phyloP scores from a whole-genome alignment of 1,140 invertebrate genomes.

The Bombus waltoni region DNA sequence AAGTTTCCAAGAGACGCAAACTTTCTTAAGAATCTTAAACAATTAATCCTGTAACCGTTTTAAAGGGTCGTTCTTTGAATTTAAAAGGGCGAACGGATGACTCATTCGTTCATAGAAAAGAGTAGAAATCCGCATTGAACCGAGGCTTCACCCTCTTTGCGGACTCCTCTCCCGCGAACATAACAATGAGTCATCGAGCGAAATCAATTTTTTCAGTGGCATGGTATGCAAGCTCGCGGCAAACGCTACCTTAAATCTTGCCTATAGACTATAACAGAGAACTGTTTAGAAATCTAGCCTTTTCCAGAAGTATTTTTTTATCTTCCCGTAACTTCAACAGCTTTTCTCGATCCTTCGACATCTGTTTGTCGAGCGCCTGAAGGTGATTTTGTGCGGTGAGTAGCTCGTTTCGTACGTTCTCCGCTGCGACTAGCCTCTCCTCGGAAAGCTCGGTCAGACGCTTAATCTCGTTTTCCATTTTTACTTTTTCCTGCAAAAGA shows the following conservation, averaged over 20 bases:
- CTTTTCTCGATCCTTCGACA: constrained; percentile 77
- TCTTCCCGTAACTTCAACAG: constrained; percentile 78
- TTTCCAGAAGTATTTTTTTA: constrained; percentile 78
- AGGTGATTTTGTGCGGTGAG: constrained; percentile 70
- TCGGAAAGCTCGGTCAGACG: constrained; percentile 74
- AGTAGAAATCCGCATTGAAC: constrained; percentile 44
- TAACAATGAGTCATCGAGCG: constrained; percentile 57
- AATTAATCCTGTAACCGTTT: background rate
- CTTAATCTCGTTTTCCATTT: constrained; percentile 78
- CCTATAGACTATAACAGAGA: background rate
- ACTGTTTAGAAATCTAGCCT: constrained; percentile 63
- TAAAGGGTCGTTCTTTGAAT: background rate
- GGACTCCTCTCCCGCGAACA: constrained; percentile 45
- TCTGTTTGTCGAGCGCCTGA: constrained; percentile 72
- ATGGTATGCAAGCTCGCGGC: background rate
- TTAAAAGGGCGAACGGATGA: constrained; percentile 44
- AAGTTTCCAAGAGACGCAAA: background rate
- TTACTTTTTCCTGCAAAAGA: constrained; percentile 80
- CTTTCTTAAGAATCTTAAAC: background rate
- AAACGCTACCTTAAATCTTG: background rate
- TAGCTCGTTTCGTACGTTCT: constrained; percentile 78
- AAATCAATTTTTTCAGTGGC: constrained; percentile 59
- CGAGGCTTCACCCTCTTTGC: constrained; percentile 53
- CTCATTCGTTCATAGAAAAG: constrained; percentile 58
- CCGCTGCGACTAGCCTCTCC: constrained; percentile 74